phyloP scores from a whole-genome alignment of 2,797 vertebrate genomes.

The Rhynchonycteris naso region DNA sequence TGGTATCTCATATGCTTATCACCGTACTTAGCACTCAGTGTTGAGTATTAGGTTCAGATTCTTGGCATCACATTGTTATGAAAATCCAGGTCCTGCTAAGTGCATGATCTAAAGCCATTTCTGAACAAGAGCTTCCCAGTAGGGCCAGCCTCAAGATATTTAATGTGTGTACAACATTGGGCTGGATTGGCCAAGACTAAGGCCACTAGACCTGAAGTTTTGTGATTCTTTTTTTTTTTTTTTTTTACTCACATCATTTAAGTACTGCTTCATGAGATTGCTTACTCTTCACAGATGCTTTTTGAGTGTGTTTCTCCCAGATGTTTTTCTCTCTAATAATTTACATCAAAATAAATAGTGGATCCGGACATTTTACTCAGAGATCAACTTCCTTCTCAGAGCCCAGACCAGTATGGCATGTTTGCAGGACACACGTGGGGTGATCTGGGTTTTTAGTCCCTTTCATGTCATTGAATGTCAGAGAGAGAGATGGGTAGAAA shows the following conservation, averaged over 20 bases:
- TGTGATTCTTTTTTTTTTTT: neutral
- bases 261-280: slow-evolving; percentile 1
- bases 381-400: slow-evolving; percentile 12
- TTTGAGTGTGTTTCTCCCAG: neutral
- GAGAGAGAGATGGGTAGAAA: neutral
- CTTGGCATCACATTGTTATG: neutral
- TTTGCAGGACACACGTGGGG: neutral
- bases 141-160: neutral
- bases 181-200: neutral
- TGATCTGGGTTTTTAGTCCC: neutral
- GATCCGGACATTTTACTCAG: neutral
- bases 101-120: neutral
- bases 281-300: slow-evolving; percentile 36
- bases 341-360: slow-evolving; percentile 56
- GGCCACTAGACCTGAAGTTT: neutral
- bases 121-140: neutral
- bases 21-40: neutral
- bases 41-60: neutral
- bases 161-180: neutral
- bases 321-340: neutral
- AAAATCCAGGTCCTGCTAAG: neutral
- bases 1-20: neutral
- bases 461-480: neutral
- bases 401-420: neutral
- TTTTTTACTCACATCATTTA: neutral